Percentiles rank a stretch among this genome's conserved stretches.
Evolutionary conservation across 2,113 vertebrate species (phyloP).

Genomic region (Petrocephalus zakoni): DNA sequence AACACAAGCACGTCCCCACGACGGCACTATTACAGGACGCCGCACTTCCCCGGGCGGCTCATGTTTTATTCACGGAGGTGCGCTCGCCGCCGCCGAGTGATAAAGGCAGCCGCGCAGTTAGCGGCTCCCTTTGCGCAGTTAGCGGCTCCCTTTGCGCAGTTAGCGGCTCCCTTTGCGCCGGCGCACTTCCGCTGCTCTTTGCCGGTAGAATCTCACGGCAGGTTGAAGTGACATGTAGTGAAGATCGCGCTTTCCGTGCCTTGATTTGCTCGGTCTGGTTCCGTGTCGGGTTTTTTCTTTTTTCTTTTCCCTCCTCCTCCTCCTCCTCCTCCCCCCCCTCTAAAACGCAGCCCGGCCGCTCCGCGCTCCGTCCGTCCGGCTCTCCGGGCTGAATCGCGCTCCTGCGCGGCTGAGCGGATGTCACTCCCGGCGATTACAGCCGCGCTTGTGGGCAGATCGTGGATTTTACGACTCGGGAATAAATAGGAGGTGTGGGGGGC

Average conservation of each 20-base stretch:
- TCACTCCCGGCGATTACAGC: neutral
- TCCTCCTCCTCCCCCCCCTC: neutral
- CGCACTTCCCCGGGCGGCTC: neutral
- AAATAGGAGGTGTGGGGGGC: too few species aligned
- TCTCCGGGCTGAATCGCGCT: neutral
- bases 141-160: too few species aligned
- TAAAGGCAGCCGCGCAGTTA: neutral
- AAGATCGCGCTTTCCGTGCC: neutral
- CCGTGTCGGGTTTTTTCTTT: neutral
- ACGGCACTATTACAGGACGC: neutral
- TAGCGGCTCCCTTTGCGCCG: neutral
- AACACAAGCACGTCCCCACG: neutral
- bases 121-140: too few species aligned
- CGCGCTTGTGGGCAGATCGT: neutral
- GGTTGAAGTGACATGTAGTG: neutral
- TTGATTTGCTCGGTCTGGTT: neutral
- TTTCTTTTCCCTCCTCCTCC: too few species aligned
- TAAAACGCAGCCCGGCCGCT: slow-evolving; percentile 9
- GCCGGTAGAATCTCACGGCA: neutral
- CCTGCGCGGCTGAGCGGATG: neutral
- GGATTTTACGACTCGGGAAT: neutral
- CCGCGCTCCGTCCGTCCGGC: neutral
- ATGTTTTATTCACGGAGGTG: neutral
- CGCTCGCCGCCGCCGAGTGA: too few species aligned
- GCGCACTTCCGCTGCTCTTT: neutral